Base-by-base conservation (phyloP, 2,888 invertebrate species). In the Brachyptera putata region DNA sequence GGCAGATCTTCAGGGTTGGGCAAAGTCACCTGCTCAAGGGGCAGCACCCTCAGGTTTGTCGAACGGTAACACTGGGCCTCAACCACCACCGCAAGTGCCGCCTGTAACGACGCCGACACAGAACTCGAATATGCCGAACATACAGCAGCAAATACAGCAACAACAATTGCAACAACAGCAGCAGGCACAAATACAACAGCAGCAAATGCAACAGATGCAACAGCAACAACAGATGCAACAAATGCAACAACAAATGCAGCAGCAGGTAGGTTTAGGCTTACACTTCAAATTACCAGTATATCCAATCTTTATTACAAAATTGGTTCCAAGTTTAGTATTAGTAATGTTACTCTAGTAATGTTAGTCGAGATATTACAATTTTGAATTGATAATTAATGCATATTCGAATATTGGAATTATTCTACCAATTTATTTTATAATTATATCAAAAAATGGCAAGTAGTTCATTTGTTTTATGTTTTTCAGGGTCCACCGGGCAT, bases 1-100 rank as follows among this genome's bases (percentile, higher is more conserved):
- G 11, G 86, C 89, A 0, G 92, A 93, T 73, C 75, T 90, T 63
- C 63, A 68, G 26, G 76, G 77, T 18, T 77, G 77, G 75, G 76
- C 76, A 0, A 76, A 77, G 56, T 76, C 76, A 9, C 75, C 76
- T 0, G 75, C 74, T 7, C 75, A 75, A 65, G 75, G 75, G 53
- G 70, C 73, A 64, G 71, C 72, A 1, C 72, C 74, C n/a, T 25
- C 64, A 3, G 64, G 64, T 3, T 16, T 64, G 16, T 53, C 62
- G 3, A 62, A 64, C 30, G 61, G 61, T 3, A 60, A 21, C 21
- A 30, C 61, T 2, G 63, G 61, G 9, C n/a, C n/a, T n/a, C 46
- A 34, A 1, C n/a, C 48, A 7, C 61, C 59, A 14, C 56, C 62
- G 3, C 50, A 56, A n/a, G 57, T 55, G 3, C 61, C 59, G 2